Evolutionary conservation across 2,113 vertebrate genomes (phyloP).

Genomic region (Perognathus longimembris): DNA sequence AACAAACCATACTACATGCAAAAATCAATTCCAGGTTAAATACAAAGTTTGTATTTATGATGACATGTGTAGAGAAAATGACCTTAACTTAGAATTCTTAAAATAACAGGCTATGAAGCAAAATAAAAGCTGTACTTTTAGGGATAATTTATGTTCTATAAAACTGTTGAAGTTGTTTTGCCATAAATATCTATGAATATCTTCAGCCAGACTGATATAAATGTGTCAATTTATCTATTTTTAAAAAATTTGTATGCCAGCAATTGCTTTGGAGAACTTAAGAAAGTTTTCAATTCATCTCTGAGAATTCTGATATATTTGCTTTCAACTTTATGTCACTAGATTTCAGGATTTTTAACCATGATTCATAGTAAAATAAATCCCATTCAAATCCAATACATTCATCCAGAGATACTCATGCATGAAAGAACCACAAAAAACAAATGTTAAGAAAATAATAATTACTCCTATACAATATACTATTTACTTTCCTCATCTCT

Average conservation of each 20-base stretch:
- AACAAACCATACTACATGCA: background rate
- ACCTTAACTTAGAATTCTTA: constrained; percentile 38
- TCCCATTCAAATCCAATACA: background rate
- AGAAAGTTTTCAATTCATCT: background rate
- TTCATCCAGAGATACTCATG: accelerated
- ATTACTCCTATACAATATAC: background rate
- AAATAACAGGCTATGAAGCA: constrained; percentile 42
- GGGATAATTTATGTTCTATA: constrained; percentile 36
- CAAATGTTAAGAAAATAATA: background rate
- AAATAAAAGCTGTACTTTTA: constrained; percentile 45
- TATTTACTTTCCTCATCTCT: background rate
- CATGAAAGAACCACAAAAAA: background rate
- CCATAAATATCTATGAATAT: constrained; percentile 43
- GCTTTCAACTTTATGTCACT: background rate
- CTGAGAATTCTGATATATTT: background rate
- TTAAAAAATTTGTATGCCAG: constrained; percentile 7
- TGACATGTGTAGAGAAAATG: constrained; percentile 31
- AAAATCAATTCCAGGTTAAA: constrained; percentile 40
- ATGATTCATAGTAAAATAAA: background rate
- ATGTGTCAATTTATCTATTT: constrained; percentile 42
- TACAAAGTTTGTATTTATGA: background rate
- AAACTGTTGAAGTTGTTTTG: constrained; percentile 44
- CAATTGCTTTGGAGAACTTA: constrained; percentile 21
- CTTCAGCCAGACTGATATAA: constrained; percentile 41
- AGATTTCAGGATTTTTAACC: constrained; percentile 5